Conservation (phyloP, 1,140 invertebrate species). For the Lamellibrachia luymesi region DNA sequence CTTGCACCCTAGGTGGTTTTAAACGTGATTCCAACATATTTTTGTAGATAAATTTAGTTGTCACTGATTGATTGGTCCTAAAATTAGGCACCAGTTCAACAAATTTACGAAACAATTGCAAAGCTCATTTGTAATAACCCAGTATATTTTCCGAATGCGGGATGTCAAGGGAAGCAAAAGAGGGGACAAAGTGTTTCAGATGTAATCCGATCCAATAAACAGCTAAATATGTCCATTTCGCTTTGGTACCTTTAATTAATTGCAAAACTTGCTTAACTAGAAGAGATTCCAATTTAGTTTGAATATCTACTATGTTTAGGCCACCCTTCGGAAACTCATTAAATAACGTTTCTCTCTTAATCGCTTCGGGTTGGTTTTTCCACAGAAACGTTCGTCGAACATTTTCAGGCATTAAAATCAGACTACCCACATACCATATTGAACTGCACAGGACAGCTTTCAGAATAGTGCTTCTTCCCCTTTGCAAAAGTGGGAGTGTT, state of each 20-base stretch:
- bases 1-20: no score
- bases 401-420: not conserved
- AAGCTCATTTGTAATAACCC: no score
- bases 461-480: not conserved
- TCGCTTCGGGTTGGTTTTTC: not conserved
- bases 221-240: not conserved
- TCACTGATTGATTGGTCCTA: no score
- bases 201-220: not conserved
- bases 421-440: not conserved
- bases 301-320: not conserved
- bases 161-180: not conserved
- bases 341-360: not conserved
- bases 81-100: no score
- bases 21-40: no score
- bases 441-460: not conserved
- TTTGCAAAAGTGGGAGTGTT: not conserved
- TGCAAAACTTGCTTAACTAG: not conserved
- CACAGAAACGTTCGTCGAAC: not conserved
- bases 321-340: no score
- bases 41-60: no score
- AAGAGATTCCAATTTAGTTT: not conserved
- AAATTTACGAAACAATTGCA: no score
- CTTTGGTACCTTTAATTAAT: not conserved
- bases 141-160: not conserved
- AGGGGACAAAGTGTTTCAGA: not conserved